These are phyloP conservation scores for Chrysomela aeneicollis DNA, from an alignment of 2,888 invertebrate species.

Conservation along the genomic window DNA sequence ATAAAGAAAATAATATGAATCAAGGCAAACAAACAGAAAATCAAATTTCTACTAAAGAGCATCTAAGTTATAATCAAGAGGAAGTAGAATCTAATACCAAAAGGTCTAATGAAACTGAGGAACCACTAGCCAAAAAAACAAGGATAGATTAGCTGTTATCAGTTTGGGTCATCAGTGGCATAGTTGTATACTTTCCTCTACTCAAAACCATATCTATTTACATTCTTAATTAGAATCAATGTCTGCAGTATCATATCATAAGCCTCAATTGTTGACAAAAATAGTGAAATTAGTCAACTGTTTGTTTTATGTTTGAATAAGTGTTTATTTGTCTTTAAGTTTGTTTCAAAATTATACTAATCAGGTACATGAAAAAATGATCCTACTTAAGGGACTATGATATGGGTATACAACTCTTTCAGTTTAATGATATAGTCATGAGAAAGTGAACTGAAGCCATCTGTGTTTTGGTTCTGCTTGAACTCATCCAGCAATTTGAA, in stretches of 20 bases:
- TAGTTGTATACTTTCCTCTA: too few species aligned
- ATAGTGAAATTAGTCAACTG: constrained; percentile 3
- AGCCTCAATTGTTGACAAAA: not conserved
- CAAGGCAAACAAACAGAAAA: constrained; percentile 16
- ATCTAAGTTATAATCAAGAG: not conserved
- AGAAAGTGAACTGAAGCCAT: constrained; percentile 52
- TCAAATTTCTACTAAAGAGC: not conserved
- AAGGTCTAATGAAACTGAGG: not conserved
- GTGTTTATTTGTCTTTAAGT: too few species aligned
- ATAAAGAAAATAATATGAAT: constrained; percentile 17
- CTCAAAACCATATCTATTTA: too few species aligned
- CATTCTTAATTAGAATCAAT: too few species aligned
- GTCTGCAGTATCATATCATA: too few species aligned
- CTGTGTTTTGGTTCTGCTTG: constrained; percentile 41
- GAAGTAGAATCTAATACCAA: too few species aligned
- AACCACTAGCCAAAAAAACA: constrained; percentile 20
- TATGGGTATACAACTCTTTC: constrained; percentile 52
- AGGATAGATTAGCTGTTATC: constrained; percentile 11
- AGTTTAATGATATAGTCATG: constrained; percentile 47
- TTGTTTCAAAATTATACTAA: too few species aligned
- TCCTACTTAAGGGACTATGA: constrained; percentile 40
- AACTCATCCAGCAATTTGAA: constrained; percentile 48
- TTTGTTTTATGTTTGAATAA: too few species aligned
- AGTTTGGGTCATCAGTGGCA: too few species aligned
- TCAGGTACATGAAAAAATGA: too few species aligned